Percentiles rank a stretch among this genome's conserved stretches.
phyloP scores from a whole-genome alignment of 1,140 invertebrate species.

The Calycopis cecrops region DNA sequence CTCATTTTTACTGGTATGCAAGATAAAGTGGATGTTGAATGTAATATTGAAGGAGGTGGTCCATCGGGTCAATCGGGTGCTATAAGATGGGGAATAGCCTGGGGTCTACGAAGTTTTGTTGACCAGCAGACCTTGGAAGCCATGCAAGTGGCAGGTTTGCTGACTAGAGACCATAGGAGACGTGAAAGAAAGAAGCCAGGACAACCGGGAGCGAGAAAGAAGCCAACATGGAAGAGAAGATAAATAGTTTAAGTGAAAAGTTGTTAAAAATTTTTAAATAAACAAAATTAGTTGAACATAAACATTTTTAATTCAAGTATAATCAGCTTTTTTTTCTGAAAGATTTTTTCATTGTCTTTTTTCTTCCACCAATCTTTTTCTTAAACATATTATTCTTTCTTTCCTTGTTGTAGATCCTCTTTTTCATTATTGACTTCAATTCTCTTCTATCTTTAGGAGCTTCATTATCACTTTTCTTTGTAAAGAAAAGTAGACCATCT shows the following conservation, averaged over 20 bases:
- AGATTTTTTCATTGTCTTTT: constrained; percentile 54
- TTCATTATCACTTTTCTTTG: constrained; percentile 46
- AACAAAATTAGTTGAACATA: neutral
- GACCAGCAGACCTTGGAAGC: constrained; percentile 84
- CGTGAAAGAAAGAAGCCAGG: constrained; percentile 96
- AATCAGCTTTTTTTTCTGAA: constrained; percentile 42
- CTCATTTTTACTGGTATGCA: constrained; percentile 86
- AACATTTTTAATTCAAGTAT: constrained; percentile 5
- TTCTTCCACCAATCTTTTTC: constrained; percentile 68
- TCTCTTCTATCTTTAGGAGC: constrained; percentile 71
- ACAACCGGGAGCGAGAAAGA: constrained; percentile 91
- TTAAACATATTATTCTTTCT: constrained; percentile 73
- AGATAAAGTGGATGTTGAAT: constrained; percentile 89
- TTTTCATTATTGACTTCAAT: constrained; percentile 77
- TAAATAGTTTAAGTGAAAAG: constrained; percentile 67
- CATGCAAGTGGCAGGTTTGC: constrained; percentile 94
- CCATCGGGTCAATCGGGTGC: constrained; percentile 87
- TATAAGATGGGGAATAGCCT: constrained; percentile 89
- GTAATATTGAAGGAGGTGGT: constrained; percentile 82
- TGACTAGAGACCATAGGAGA: constrained; percentile 87
- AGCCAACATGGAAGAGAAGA: constrained; percentile 95
- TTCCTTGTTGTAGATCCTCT: constrained; percentile 77
- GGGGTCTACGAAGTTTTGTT: constrained; percentile 88
- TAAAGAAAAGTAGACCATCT: constrained; percentile 78
- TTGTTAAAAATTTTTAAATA: constrained; percentile 10